Evolutionary conservation across 2,797 vertebrate species (phyloP).

Genomic region (Nyctalus aviator): DNA sequence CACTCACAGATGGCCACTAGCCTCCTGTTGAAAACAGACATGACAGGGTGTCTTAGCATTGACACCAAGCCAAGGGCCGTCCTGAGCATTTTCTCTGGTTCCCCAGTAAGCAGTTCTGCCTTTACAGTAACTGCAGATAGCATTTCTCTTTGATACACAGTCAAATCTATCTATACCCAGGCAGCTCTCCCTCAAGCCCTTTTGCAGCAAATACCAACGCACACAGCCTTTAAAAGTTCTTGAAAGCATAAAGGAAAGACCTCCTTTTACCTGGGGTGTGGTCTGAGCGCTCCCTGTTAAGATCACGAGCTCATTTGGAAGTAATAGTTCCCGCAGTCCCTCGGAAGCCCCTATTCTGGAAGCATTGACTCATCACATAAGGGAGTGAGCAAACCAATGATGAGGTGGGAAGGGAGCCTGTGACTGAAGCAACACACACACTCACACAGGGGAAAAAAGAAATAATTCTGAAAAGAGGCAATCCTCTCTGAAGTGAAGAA

Average conservation of each 20-base stretch:
- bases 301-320: constrained; percentile 81
- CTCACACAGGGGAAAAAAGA: not conserved
- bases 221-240: constrained; percentile 69
- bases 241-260: constrained; percentile 77
- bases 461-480: constrained; percentile 76
- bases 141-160: constrained; percentile 56
- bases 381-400: constrained; percentile 73
- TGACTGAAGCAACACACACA: constrained; percentile 76
- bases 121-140: constrained; percentile 37
- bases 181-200: constrained; percentile 53
- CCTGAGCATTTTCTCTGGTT: constrained; percentile 41
- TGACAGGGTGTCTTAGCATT: not conserved
- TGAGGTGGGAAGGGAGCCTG: constrained; percentile 81
- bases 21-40: constrained; percentile 27
- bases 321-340: constrained; percentile 72
- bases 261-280: constrained; percentile 81
- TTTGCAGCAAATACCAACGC: constrained; percentile 41
- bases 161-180: constrained; percentile 20
- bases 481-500: constrained; percentile 51
- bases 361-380: constrained; percentile 79
- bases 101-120: constrained; percentile 46
- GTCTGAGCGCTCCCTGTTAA: constrained; percentile 78
- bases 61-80: not conserved
- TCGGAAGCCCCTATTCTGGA: constrained; percentile 80
- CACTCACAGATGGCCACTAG: constrained; percentile 69